Evolutionary conservation across 2,113 vertebrate species (phyloP).

Genomic region (Gymnobelideus leadbeateri): DNA sequence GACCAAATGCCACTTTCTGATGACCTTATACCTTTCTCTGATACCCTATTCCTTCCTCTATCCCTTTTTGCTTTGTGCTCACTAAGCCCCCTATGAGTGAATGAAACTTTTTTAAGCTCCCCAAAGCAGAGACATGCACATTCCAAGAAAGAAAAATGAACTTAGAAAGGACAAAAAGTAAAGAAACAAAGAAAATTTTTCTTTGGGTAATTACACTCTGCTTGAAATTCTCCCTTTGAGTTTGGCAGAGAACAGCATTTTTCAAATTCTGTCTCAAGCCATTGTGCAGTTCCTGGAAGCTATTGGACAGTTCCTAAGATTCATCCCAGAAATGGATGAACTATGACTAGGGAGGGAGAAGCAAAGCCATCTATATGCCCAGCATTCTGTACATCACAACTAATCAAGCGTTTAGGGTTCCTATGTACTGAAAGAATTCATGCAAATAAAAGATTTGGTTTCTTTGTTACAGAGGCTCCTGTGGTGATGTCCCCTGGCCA

Average conservation of each 20-base stretch:
- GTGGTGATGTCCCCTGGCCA: not conserved
- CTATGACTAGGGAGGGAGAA: not conserved
- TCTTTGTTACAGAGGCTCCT: constrained; percentile 14
- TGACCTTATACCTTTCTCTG: constrained; percentile 7
- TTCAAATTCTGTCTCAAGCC: constrained; percentile 5
- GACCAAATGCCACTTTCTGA: not conserved
- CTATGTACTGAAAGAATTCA: not conserved
- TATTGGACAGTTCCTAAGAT: not conserved
- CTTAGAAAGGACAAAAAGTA: not conserved
- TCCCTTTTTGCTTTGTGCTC: constrained; percentile 17
- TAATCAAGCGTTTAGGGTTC: not conserved
- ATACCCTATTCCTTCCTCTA: not conserved
- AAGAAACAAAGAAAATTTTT: constrained; percentile 10
- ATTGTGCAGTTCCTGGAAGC: not conserved
- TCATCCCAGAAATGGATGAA: not conserved
- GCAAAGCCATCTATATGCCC: not conserved
- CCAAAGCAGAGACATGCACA: constrained; percentile 28
- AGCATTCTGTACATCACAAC: not conserved
- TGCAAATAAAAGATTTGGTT: constrained; percentile 11
- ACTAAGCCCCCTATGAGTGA: not conserved
- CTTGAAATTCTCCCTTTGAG: constrained; percentile 13
- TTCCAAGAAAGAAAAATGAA: constrained; percentile 49
- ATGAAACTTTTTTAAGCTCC: constrained; percentile 25
- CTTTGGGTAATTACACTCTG: not conserved
- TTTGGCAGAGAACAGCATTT: not conserved